Percentiles rank a stretch among this genome's conserved stretches.
Evolutionary conservation across 1,140 invertebrate species (phyloP).

Genomic region (Aphelinus atriplicis): DNA sequence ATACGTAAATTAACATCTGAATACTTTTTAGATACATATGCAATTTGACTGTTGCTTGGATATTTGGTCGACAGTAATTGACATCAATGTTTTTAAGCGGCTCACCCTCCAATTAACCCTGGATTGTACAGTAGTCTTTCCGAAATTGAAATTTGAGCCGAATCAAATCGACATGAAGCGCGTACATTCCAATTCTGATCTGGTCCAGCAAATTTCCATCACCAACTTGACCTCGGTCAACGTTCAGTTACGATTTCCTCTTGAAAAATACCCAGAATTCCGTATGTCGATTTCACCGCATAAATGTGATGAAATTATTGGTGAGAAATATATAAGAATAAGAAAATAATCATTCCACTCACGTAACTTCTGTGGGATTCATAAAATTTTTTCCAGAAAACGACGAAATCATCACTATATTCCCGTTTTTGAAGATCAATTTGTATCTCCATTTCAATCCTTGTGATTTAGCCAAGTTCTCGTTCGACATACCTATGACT

Average conservation of each 20-base stretch:
- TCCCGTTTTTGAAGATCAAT: background rate
- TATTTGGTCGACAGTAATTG: conserved; percentile 3
- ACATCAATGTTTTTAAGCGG: conserved; percentile 35
- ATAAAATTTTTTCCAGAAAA: too few species aligned
- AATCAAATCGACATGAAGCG: conserved; percentile 44
- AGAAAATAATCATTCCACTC: too few species aligned
- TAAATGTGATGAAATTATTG: conserved; percentile 22
- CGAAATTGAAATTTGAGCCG: conserved; percentile 47
- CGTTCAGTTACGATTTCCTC: conserved; percentile 44
- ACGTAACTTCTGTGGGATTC: too few species aligned
- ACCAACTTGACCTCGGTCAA: conserved; percentile 46
- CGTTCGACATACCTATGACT: conserved; percentile 51
- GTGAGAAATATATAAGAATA: conserved; percentile 20
- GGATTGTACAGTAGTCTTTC: conserved; percentile 46
- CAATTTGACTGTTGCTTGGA: too few species aligned
- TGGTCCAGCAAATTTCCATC: conserved; percentile 41
- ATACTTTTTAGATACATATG: too few species aligned
- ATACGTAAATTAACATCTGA: too few species aligned
- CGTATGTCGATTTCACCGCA: conserved; percentile 35
- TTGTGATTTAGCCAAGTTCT: conserved; percentile 43
- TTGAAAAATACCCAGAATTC: conserved; percentile 53
- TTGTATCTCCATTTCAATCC: conserved; percentile 55
- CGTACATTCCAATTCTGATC: conserved; percentile 43
- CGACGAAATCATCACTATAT: too few species aligned
- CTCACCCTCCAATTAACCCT: conserved; percentile 40